Evolutionary conservation across 2,888 invertebrate species (phyloP), one percentile per base, ranked within the genome.

Genomic region (Hylaea fasciaria): DNA sequence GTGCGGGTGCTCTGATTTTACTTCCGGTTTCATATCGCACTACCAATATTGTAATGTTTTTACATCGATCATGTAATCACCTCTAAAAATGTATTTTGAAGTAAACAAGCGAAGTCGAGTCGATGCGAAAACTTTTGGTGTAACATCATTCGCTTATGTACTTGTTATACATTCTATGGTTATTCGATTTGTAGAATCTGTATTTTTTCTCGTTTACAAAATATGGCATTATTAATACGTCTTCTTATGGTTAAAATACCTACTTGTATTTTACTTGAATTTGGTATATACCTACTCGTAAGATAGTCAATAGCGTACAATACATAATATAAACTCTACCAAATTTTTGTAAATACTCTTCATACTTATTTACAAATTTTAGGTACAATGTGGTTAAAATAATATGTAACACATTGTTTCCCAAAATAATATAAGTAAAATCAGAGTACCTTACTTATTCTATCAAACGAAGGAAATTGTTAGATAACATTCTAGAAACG

Each of bases 1-100:
- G 35, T 28, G 32, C 41, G 8, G 55, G 49, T 67, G 43, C 64
- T 65, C 69, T 67, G 67, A 52, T 65, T 62, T 67, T 62, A 48
- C 51, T 47, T 39, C 11, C 16, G 9, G 13, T 16, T n/a, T 12
- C 1, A 2, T 32, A 32, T 32, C 32, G 32, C 32, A 32, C 32
- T 32, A 32, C 10, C 32, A 8, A 32, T 10, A 32, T 7, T 32
- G 9, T 8, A 32, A 32, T 32, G n/a, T 32, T 2, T 32, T 22
- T 3, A 5, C 22, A 3, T 22, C 5, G 5, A 3, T 2, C 2
- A 22, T 22, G 3, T 22, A 5, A 22, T 22, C 5, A 22, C 22
- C 3, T 22, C 22, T 22, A 22, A 5, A 22, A 5, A 22, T 3
- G 5, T 22, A 22, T 22, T 22, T 22, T 3, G 22, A 22, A 5